Evolutionary conservation across 2,888 invertebrate genomes (phyloP).

Genomic region (Heliconius erato): DNA sequence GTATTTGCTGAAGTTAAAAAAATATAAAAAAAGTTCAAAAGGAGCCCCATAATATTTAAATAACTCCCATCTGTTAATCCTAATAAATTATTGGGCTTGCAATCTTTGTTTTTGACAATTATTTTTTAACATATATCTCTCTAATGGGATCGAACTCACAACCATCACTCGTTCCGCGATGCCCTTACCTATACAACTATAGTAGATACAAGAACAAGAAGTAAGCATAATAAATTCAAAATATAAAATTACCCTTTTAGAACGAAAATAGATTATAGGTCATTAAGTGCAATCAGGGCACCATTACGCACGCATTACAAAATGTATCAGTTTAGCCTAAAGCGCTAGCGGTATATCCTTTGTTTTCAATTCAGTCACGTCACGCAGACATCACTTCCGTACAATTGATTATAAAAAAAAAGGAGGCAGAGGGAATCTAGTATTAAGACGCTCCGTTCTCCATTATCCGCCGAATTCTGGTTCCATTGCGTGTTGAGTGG

Average conservation of each 20-base stretch:
- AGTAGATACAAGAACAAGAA: neutral
- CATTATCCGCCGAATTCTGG: too few relatives aligned
- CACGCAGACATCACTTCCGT: neutral
- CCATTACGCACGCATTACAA: slow-evolving; percentile 36
- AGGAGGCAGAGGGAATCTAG: too few relatives aligned
- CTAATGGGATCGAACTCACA: neutral
- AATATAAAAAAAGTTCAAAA: too few relatives aligned
- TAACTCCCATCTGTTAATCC: too few relatives aligned
- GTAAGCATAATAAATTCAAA: neutral
- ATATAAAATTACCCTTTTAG: slow-evolving; percentile 4
- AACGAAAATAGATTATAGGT: slow-evolving; percentile 30
- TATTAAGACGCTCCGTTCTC: too few relatives aligned
- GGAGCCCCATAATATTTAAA: too few relatives aligned
- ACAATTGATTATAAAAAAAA: too few relatives aligned
- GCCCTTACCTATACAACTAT: neutral
- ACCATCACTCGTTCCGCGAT: neutral
- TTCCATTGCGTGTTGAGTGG: too few relatives aligned
- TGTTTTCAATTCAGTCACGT: slow-evolving; percentile 20
- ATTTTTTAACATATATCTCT: too few relatives aligned
- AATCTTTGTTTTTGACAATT: too few relatives aligned
- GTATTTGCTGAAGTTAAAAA: too few relatives aligned
- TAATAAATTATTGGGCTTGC: too few relatives aligned
- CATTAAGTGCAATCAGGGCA: slow-evolving; percentile 16
- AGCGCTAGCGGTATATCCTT: slow-evolving; percentile 45
- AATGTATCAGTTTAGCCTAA: slow-evolving; percentile 35